Conservation (phyloP, 2,888 invertebrate species). For the Periphyllus acericola region DNA sequence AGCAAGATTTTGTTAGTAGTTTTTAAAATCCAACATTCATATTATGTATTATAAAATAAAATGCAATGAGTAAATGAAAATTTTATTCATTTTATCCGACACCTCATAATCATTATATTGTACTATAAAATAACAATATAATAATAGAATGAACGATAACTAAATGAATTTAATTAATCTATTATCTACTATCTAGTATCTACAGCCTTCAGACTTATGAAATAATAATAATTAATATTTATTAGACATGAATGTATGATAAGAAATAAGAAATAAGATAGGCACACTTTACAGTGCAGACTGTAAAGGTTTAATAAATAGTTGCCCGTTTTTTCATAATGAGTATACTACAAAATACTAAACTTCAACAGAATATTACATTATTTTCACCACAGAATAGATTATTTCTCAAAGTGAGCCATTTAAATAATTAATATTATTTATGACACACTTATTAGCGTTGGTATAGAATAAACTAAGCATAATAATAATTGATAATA, state of each 20-base stretch:
- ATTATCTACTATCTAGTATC: neutral
- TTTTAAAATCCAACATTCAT: neutral
- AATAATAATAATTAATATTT: slow-evolving; percentile 1
- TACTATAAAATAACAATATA: neutral
- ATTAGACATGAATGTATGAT: neutral
- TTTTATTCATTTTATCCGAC: neutral
- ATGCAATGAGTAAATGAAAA: neutral
- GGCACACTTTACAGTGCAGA: slow-evolving; percentile 6
- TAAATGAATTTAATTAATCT: slow-evolving; percentile 36
- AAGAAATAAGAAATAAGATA: slow-evolving; percentile 32
- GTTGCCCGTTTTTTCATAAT: neutral
- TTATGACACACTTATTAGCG: too few species aligned
- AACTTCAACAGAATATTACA: too few species aligned
- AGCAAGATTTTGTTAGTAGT: neutral
- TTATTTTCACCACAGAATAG: too few species aligned
- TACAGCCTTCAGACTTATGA: neutral
- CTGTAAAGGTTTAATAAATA: slow-evolving; percentile 5
- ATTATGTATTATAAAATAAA: neutral
- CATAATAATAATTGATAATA: too few species aligned
- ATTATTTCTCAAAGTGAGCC: too few species aligned
- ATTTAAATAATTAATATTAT: too few species aligned
- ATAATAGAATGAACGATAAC: slow-evolving; percentile 7
- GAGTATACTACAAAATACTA: neutral
- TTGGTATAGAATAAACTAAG: too few species aligned
- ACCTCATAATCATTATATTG: neutral